Percentiles rank a stretch among this genome's conserved stretches.
Conservation (phyloP, 2,113 vertebrate genomes). For the Alosa alosa region DNA sequence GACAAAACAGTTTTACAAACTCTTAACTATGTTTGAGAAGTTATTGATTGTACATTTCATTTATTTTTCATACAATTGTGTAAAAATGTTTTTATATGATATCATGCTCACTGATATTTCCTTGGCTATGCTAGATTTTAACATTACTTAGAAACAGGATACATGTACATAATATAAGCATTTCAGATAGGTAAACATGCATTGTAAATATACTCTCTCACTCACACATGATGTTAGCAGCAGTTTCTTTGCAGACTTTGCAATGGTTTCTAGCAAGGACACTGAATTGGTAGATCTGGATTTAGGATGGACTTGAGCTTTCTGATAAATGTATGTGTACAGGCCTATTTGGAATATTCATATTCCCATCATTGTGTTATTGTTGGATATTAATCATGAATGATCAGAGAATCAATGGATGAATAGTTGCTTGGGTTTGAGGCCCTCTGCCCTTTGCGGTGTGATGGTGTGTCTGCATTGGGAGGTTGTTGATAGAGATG, state of each 20-base stretch:
- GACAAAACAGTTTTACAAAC: neutral
- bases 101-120: neutral
- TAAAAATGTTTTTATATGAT: neutral
- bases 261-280: neutral
- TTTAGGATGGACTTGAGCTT: neutral
- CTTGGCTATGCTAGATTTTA: neutral
- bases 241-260: neutral
- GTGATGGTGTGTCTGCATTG: neutral
- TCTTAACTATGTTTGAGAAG: neutral
- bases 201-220: neutral
- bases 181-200: neutral
- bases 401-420: neutral
- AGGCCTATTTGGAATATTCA: neutral
- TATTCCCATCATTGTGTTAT: neutral
- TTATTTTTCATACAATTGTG: neutral
- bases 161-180: neutral
- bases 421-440: neutral
- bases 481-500: neutral
- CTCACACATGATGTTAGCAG: neutral
- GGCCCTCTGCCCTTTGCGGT: neutral
- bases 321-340: neutral
- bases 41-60: neutral
- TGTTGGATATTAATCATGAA: neutral
- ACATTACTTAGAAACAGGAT: neutral
- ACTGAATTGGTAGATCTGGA: neutral